Evolutionary conservation across 2,113 vertebrate species (phyloP).

Genomic region (Castor canadensis): DNA sequence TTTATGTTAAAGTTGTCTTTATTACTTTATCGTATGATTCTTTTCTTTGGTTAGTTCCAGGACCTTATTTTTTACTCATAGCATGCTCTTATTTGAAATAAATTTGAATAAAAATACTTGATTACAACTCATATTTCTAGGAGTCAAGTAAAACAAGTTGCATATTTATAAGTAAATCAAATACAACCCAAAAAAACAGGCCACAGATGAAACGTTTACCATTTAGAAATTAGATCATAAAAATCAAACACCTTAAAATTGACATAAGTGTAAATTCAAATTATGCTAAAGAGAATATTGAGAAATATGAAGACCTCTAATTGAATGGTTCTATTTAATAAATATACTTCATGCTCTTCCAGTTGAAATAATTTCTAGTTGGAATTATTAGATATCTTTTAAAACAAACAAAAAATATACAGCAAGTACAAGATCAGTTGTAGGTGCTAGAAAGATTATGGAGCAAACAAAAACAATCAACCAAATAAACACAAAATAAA

Average conservation of each 20-base stretch:
- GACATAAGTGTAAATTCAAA: not conserved
- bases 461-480: not conserved
- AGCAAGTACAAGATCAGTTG: not conserved
- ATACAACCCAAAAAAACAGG: not conserved
- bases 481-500: slow-evolving; percentile 32
- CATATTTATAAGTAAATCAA: slow-evolving; percentile 24
- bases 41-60: slow-evolving; percentile 17
- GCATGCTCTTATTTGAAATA: not conserved
- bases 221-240: slow-evolving; percentile 16
- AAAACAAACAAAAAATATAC: slow-evolving; percentile 9
- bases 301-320: not conserved
- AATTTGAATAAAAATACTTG: slow-evolving; percentile 20
- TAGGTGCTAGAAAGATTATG: not conserved
- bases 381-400: not conserved
- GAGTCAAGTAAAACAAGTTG: slow-evolving; percentile 23
- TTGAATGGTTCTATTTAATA: slow-evolving; percentile 9
- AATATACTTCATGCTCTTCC: not conserved
- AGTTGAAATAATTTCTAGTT: slow-evolving; percentile 26
- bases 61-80: not conserved
- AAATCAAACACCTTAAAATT: slow-evolving; percentile 10
- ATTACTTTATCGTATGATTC: not conserved
- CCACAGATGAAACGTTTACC: not conserved
- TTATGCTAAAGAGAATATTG: not conserved
- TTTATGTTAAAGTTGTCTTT: not conserved
- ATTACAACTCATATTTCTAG: slow-evolving; percentile 35